Evolutionary conservation across 64 coral and sea anemone species (phyloP).

Genomic region (Dendronephthya gigantea): DNA sequence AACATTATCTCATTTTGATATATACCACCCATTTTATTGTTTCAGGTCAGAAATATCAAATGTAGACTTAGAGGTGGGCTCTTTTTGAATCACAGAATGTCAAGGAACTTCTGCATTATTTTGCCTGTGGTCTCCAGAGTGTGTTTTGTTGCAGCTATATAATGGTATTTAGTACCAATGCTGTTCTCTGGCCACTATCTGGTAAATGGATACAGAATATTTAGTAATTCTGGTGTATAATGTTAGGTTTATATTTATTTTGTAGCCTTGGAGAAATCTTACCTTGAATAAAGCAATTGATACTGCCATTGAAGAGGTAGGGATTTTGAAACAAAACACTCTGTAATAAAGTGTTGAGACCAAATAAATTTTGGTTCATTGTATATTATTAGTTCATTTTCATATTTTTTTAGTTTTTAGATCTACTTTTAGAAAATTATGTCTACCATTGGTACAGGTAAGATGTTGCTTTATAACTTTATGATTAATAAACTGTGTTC

Average conservation of each 20-base stretch:
- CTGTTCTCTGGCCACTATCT: too few relatives aligned
- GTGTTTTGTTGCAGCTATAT: too few relatives aligned
- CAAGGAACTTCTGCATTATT: too few relatives aligned
- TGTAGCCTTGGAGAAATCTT: slow-evolving; percentile 8
- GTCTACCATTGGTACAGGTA: slow-evolving; percentile 20
- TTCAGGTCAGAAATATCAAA: neutral
- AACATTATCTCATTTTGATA: neutral
- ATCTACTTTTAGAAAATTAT: slow-evolving; percentile 7
- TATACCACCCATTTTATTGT: neutral
- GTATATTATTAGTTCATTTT: neutral
- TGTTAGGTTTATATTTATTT: neutral
- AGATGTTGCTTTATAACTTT: neutral
- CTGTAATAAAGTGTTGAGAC: too few relatives aligned
- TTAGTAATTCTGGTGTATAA: neutral
- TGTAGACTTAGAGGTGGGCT: neutral
- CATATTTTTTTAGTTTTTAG: neutral
- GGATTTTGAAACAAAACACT: neutral
- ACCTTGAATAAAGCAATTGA: slow-evolving; percentile 13
- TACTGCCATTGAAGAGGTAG: neutral
- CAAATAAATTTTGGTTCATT: too few relatives aligned
- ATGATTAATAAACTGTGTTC: neutral
- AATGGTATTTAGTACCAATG: too few relatives aligned
- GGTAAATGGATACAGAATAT: too few relatives aligned
- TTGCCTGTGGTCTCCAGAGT: too few relatives aligned
- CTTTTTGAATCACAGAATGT: too few relatives aligned